phyloP scores from a whole-genome alignment of 2,888 invertebrate species.

The Selenia dentaria region DNA sequence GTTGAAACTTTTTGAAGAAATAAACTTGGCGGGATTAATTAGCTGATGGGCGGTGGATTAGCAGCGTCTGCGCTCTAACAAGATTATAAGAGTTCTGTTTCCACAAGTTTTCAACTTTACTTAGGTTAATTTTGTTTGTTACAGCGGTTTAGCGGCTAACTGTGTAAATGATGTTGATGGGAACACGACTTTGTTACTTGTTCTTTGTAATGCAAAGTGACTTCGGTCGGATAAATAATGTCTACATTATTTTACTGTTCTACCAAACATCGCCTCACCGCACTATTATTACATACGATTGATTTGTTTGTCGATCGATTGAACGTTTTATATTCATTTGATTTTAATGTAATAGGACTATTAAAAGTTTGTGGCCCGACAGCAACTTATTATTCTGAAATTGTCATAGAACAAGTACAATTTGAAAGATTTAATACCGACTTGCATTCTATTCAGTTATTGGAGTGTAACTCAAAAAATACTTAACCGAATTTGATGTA shows the following conservation, averaged over 20 bases:
- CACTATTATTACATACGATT: too few species aligned
- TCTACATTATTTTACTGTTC: slow-evolving; percentile 9
- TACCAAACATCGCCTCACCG: too few species aligned
- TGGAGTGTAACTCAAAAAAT: too few species aligned
- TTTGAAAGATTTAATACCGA: too few species aligned
- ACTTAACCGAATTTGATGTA: too few species aligned
- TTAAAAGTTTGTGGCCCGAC: too few species aligned
- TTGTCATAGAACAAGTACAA: too few species aligned
- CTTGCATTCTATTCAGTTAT: too few species aligned
- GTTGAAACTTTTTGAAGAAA: slow-evolving; percentile 81
- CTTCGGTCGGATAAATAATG: slow-evolving; percentile 10
- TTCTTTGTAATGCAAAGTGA: slow-evolving; percentile 20
- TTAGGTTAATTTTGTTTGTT: slow-evolving; percentile 78
- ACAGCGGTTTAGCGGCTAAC: slow-evolving; percentile 48
- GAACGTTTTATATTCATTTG: too few species aligned
- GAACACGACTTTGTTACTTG: slow-evolving; percentile 19
- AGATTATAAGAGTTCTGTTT: slow-evolving; percentile 82
- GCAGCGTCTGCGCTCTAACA: slow-evolving; percentile 77
- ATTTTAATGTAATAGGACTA: too few species aligned
- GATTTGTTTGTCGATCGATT: too few species aligned
- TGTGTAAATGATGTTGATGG: slow-evolving; percentile 35
- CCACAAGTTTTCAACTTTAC: slow-evolving; percentile 74
- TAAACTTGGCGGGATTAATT: slow-evolving; percentile 81
- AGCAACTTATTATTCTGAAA: too few species aligned
- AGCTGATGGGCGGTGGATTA: slow-evolving; percentile 81